Evolutionary conservation across 2,888 invertebrate genomes (phyloP).

Genomic region (Pemphredon lugubris): DNA sequence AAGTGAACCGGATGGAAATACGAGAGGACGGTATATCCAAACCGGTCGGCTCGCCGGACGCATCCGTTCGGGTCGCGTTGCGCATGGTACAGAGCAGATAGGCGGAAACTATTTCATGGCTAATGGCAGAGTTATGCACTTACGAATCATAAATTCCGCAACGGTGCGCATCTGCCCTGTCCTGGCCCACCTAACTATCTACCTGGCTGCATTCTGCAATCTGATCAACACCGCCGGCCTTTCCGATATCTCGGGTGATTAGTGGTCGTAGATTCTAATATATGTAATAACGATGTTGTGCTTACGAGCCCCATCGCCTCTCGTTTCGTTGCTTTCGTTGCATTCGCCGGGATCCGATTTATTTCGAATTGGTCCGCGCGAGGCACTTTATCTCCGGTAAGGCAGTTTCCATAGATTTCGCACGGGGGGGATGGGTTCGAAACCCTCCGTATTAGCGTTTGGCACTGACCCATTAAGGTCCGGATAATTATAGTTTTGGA

Average conservation of each 20-base stretch:
- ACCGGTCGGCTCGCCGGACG: slow-evolving; percentile 21
- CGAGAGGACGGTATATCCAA: slow-evolving; percentile 42
- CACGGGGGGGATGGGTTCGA: too few relatives aligned
- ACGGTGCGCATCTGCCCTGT: slow-evolving; percentile 59
- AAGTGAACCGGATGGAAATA: slow-evolving; percentile 64
- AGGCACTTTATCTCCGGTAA: too few relatives aligned
- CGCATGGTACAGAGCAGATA: slow-evolving; percentile 59
- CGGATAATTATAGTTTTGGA: too few relatives aligned
- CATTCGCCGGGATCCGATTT: too few relatives aligned
- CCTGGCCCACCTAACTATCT: slow-evolving; percentile 41
- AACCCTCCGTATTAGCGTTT: too few relatives aligned
- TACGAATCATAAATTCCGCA: slow-evolving; percentile 72
- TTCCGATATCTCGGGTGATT: slow-evolving; percentile 44
- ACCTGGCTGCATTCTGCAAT: slow-evolving; percentile 41
- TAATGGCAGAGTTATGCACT: slow-evolving; percentile 74
- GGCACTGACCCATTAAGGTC: too few relatives aligned
- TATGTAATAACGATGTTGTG: too few relatives aligned
- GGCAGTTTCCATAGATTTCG: too few relatives aligned
- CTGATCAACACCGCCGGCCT: slow-evolving; percentile 53
- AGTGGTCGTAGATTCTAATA: slow-evolving; percentile 22
- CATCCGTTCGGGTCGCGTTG: slow-evolving; percentile 44
- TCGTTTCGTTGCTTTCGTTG: not conserved
- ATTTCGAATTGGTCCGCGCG: too few relatives aligned
- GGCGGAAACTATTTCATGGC: slow-evolving; percentile 73
- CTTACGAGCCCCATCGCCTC: too few relatives aligned